Conservation (phyloP, 2,797 vertebrate genomes). For the Tolypeutes matacus region DNA sequence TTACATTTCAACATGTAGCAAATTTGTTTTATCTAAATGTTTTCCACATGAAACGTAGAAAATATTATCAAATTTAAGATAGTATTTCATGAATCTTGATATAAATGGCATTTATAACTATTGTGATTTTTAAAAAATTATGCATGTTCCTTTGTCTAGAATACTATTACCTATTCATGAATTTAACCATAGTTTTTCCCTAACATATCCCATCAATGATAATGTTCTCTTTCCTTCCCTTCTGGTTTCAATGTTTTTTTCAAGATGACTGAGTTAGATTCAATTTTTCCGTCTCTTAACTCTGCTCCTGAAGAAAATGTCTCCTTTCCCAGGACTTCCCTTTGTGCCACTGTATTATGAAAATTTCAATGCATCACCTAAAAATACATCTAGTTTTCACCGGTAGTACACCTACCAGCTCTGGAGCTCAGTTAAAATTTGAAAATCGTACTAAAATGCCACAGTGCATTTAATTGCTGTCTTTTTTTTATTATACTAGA, state of each 20-base stretch:
- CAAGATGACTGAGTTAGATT: slow-evolving; percentile 30
- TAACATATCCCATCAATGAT: slow-evolving; percentile 55
- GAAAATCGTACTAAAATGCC: slow-evolving; percentile 72
- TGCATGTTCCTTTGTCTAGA: neutral
- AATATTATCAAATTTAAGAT: slow-evolving; percentile 12
- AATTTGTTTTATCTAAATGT: neutral
- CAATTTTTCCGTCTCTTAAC: slow-evolving; percentile 17
- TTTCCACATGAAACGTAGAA: neutral
- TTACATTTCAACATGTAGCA: neutral
- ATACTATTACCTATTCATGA: slow-evolving; percentile 46
- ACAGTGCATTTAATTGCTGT: slow-evolving; percentile 68
- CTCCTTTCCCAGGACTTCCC: neutral
- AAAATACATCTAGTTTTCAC: slow-evolving; percentile 47
- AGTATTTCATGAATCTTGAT: slow-evolving; percentile 58
- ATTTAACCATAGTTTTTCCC: slow-evolving; percentile 66
- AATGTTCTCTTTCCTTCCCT: slow-evolving; percentile 46
- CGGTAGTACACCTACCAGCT: neutral
- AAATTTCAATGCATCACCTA: slow-evolving; percentile 53
- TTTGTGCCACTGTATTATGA: neutral
- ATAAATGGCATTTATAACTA: slow-evolving; percentile 28
- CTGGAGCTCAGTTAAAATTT: slow-evolving; percentile 62
- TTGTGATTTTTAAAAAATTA: slow-evolving; percentile 51
- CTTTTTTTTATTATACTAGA: slow-evolving; percentile 55
- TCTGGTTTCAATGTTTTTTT: slow-evolving; percentile 70
- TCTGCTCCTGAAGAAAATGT: slow-evolving; percentile 38